Percentiles rank a stretch among this genome's conserved stretches.
Evolutionary conservation across 2,113 vertebrate genomes (phyloP).

Genomic region (Hemibagrus wyckioides): DNA sequence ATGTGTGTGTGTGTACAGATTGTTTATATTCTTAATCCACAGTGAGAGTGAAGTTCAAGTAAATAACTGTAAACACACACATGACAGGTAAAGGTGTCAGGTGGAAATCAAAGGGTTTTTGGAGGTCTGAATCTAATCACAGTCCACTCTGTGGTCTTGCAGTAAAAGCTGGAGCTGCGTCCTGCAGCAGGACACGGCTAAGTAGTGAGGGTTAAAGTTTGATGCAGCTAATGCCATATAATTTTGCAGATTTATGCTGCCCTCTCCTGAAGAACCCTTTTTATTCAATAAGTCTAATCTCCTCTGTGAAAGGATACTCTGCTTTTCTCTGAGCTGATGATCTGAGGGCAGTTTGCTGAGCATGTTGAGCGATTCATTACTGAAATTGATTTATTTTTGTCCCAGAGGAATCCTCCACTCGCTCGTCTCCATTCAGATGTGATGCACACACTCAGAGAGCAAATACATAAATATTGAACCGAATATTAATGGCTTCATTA

Average conservation of each 20-base stretch:
- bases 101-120: neutral
- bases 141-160: neutral
- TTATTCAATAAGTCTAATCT: conserved; percentile 30
- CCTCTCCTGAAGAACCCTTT: conserved; percentile 4
- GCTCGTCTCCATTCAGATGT: conserved; percentile 57
- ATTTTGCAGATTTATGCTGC: conserved; percentile 15
- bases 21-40: too few relatives aligned
- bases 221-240: neutral
- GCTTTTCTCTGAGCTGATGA: conserved; percentile 42
- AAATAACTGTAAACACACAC: too few relatives aligned
- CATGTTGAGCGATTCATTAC: conserved; percentile 63
- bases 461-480: conserved; percentile 81
- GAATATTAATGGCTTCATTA: conserved; percentile 80
- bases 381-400: conserved; percentile 62
- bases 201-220: conserved; percentile 3
- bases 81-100: neutral
- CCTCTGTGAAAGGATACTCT: neutral
- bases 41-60: too few relatives aligned
- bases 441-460: conserved; percentile 58
- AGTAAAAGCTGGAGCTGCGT: neutral
- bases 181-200: neutral
- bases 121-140: neutral
- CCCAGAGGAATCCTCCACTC: conserved; percentile 50
- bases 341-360: conserved; percentile 47
- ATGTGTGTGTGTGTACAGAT: too few relatives aligned